Evolutionary conservation across 2,113 vertebrate genomes (phyloP), one percentile per base, ranked within the genome.

Genomic region (Oryzias javanicus): DNA sequence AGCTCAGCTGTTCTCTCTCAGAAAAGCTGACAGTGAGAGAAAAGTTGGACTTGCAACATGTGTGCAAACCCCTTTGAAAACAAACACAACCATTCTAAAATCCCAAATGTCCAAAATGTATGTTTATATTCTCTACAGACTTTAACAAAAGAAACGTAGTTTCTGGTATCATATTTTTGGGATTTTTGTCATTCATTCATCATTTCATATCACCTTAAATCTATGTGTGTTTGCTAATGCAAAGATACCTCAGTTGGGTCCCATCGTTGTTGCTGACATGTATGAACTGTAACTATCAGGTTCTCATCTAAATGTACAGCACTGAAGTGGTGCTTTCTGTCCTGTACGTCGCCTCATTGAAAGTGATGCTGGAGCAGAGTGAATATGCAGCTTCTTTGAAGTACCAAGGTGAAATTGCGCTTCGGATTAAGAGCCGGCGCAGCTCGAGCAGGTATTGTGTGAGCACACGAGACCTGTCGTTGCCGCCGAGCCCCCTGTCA

Each of bases 1-100:
- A 92, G 89, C 90, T 55, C 80, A 83, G 83, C 93, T 94, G 92
- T 80, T 85, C 71, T 85, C 80, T 88, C 78, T 94, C 91, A 93
- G 29, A 90, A 91, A 94, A 92, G 79, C 87, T 74, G 87, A 82
- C 87, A 87, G 87, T 92, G 93, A 94, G 92, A 94, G 90, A 91
- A 90, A 92, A 93, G 94, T 93, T 92, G 91, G 90, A 76, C 79
- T 82, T 87, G 73, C 89, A 90, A 92, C 91, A 89, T 88, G 89
- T 92, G 90, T 89, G 91, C 91, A 79, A 85, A 62, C 53, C 65
- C 74, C 59, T 72, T 12, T 35, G 29, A 35, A 77, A 78, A 79
- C 59, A 47, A 70, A 72, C n/a, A 8, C 44, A 46, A 1, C 44
- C 44, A 46, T 17, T 35, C 35, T 35, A 35, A 12, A 35, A 35